Base-by-base conservation (phyloP, 2,113 vertebrate species). In the Gopherus evgoodei region DNA sequence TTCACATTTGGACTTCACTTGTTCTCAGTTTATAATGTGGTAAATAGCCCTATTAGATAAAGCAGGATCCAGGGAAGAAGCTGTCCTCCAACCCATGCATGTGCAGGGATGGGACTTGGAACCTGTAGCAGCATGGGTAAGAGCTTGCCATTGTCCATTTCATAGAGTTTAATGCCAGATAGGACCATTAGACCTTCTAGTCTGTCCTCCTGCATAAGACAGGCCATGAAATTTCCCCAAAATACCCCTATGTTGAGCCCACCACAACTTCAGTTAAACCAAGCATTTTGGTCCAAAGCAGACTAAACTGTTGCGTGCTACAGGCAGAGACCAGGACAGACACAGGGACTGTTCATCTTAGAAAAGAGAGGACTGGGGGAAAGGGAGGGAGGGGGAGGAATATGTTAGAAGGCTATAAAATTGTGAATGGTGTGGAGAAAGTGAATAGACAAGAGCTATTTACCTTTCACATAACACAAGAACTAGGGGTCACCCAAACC, bases 1-100 rank as follows among this genome's bases (percentile, higher is more conserved):
- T 95, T 89, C 53, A 47, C 62, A 47, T 3, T 0, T 0, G 0
- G 65, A 0, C 0, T 92, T 90, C 54, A 31, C 75, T 92, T 42
- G 1, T 85, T 95, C 54, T 81, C 86, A 0, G 0, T 0, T 0
- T 2, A 83, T 0, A 0, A 29, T 91, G 78, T 0, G 2, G 75
- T 56, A 75, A 44, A 85, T 80, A 13, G 17, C 31, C 72, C 86
- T 88, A 31, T 53, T 92, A 65, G 91, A 94, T 57, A 80, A 89
- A 86, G 57, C 75, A 65, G 79, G 56, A 42, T 16, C 29, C 12
- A 50, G 84, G 44, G 78, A 54, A 5, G 35, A 13, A 81, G 21
- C 1, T 42, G 75, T 8, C 7, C 35, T 69, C 16, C 17, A 65
- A n/a, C 16, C 35, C 8, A 17, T 69, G 8, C 35, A 69, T 69